Base-by-base conservation (phyloP, 2,797 vertebrate species). In the Myoxocephalus aenaeus region DNA sequence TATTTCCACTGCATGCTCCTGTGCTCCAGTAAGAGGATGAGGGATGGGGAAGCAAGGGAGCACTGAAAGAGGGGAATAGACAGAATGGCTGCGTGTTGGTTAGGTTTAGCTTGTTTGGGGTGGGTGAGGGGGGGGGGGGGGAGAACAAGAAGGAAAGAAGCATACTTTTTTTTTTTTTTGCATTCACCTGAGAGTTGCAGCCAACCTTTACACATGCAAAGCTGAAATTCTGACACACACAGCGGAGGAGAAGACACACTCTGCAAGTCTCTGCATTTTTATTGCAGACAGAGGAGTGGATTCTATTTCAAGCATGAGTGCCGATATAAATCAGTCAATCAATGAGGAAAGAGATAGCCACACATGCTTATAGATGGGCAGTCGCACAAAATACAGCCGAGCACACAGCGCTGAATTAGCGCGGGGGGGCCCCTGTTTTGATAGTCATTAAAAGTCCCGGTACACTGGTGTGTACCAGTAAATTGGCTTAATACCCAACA, bases 1-100 rank as follows among this genome's bases (percentile, higher is more conserved):
- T 94, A 93, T 93, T 95, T 95, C 91, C 90, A 91, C 92, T 93
- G 85, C 90, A 94, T 91, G 92, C 91, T 93, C 84, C 79, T 42
- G 50, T 92, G 91, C 90, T 89, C 90, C 80, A 50, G 80, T 94
- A 93, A 95, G 90, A 93, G 93, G 91, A 93, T 93, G 92, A 95
- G 80, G 86, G 87, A 94, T 92, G 84, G 84, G 68, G 64, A 65
- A 87, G 87, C 64, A 79, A 78, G 80, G 79, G 81, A 87, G 80
- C 73, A 53, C 51, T 62, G 82, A 84, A 71, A 74, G 76, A 86
- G 76, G 69, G 66, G 71, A 81, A 73, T n/a, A 58, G 76, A 82
- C 3, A 12, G 67, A 66, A 65, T 63, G 76, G 76, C 70, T 75
- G 63, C 66, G 50, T n/a, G 42, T 65, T 69, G 46, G 77, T 80